Base-by-base conservation (phyloP, 2,797 vertebrate species). In the Rhinophrynus dorsalis region DNA sequence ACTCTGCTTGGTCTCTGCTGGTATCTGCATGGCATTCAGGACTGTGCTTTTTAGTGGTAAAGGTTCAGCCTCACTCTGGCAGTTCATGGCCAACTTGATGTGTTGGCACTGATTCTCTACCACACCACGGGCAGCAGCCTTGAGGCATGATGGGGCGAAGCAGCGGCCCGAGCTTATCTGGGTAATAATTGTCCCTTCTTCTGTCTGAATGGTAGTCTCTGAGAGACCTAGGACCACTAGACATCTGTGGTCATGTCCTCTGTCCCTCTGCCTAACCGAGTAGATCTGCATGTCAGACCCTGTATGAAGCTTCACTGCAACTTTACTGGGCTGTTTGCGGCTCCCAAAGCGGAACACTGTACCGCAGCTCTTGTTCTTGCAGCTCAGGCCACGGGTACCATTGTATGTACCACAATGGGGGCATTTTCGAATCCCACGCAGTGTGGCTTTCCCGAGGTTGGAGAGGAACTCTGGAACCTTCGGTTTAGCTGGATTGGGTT, bases 341-440 rank as follows among this genome's bases (percentile, higher is more conserved):
- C 87, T 37, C 2, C 84, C 90, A 0, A 86, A 90, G 1, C 95
- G 85, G 77, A 98, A 94, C 11, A 95, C 88, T 0, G 93, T 82
- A 1, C 95, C 95, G 0, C 96, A 98, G 0, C 81, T 92, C 78
- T 95, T 94, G 88, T 98, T 98, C 85, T 98, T 98, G 89, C 96
- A 98, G 86, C 94, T 95, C 37, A 98, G 88, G 1, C 96, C 95
- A 0, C 95, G 91, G 12, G 95, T 97, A 70, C 96, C 96, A 0
- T 98, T 98, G 85, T 94, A 97, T 2, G 95, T 86, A 50, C 96
- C 96, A 0, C 96, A 98, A 59, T 90, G 90, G 0, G 95, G 95
- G 67, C 96, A 98, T 58, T 89, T 93, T 38, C 94, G 86, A 62
- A 98, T 96, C 23, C 96, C 95, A 0, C 96, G 78, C 40, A 97